A percentile compares a stretch with the other conserved stretches of the same genome.
Conservation (phyloP, 2,797 vertebrate genomes). For the Sternotherus odoratus region DNA sequence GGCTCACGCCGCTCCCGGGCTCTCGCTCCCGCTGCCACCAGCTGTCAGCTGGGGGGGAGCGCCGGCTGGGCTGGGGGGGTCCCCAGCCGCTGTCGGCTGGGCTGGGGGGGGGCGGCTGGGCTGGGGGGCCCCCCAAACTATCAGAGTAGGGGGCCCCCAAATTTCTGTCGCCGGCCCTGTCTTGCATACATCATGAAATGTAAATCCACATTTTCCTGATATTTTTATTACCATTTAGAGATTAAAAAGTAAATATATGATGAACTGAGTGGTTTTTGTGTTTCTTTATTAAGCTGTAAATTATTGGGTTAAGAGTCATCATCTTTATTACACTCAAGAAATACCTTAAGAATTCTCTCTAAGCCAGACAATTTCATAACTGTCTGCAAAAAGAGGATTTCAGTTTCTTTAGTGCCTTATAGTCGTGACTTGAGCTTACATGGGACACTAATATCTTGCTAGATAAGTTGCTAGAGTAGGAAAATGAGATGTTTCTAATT, state of each 20-base stretch:
- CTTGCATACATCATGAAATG: neutral
- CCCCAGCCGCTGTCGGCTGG: too few relatives aligned
- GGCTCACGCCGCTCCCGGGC: too few relatives aligned
- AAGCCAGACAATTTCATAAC: neutral
- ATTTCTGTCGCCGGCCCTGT: too few relatives aligned
- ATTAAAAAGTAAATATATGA: neutral
- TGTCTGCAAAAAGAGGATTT: neutral
- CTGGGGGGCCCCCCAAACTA: too few relatives aligned
- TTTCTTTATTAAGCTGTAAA: neutral
- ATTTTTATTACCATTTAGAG: neutral
- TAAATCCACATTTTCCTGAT: neutral
- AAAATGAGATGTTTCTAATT: conserved; percentile 73
- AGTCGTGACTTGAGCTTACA: conserved; percentile 12
- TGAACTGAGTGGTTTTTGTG: neutral
- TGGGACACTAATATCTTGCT: conserved; percentile 43
- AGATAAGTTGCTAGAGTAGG: neutral
- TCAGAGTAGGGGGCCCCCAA: too few relatives aligned
- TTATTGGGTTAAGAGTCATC: neutral
- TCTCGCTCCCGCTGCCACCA: too few relatives aligned
- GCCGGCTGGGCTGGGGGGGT: too few relatives aligned
- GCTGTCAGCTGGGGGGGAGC: too few relatives aligned
- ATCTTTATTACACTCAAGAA: neutral
- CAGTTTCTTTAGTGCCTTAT: neutral
- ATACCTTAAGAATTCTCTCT: neutral
- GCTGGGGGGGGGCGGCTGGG: too few relatives aligned